phyloP scores from a whole-genome alignment of 2,888 invertebrate genomes.

The Camptogramma bilineatum region DNA sequence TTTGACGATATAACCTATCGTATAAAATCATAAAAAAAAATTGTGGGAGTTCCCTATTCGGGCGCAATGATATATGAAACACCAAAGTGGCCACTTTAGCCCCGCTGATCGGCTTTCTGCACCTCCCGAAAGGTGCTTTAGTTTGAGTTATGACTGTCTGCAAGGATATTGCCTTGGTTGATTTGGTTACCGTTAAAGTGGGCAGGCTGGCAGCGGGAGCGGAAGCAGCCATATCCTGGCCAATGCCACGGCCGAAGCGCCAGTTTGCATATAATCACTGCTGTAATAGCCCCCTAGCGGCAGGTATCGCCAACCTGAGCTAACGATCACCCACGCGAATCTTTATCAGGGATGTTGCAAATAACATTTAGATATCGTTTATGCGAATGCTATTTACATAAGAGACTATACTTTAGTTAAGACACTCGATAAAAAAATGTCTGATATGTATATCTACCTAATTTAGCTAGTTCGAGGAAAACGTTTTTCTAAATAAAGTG shows the following conservation, averaged over 20 bases:
- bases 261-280: conserved; percentile 62
- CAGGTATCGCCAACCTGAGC: conserved; percentile 42
- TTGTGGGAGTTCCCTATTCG: too few relatives aligned
- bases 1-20: too few relatives aligned
- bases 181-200: conserved; percentile 64
- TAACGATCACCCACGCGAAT: conserved; percentile 32
- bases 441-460: too few relatives aligned
- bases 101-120: too few relatives aligned
- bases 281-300: conserved; percentile 56
- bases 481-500: neutral
- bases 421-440: too few relatives aligned
- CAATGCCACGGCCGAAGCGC: conserved; percentile 55
- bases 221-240: conserved; percentile 81
- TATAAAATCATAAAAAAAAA: too few relatives aligned
- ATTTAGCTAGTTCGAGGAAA: too few relatives aligned
- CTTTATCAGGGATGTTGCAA: neutral
- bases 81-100: too few relatives aligned
- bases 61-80: too few relatives aligned
- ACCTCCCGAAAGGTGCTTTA: neutral
- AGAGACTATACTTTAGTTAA: neutral
- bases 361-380: neutral
- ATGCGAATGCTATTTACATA: conserved; percentile 5
- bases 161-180: conserved; percentile 20
- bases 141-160: neutral
- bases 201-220: conserved; percentile 58